phyloP scores from a whole-genome alignment of 2,888 invertebrate species.

The Dascillus cervinus region DNA sequence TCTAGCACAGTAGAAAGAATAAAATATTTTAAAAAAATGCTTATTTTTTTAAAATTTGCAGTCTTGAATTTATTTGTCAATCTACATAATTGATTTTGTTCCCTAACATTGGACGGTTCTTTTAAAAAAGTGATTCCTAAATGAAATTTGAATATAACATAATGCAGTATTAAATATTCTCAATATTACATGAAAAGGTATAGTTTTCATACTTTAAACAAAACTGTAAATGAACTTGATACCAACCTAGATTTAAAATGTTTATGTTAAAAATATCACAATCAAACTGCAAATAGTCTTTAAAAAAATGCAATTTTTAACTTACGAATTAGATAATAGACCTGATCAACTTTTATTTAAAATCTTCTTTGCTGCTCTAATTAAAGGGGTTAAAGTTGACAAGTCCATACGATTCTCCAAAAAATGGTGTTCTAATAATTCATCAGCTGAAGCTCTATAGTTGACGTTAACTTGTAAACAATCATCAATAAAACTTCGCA shows the following conservation, averaged over 20 bases:
- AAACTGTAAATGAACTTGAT: not conserved
- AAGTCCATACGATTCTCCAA: slow-evolving; percentile 73
- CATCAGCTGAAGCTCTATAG: slow-evolving; percentile 64
- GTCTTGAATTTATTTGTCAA: no score
- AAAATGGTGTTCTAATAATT: slow-evolving; percentile 74
- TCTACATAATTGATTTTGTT: no score
- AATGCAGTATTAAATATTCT: no score
- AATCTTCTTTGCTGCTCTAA: slow-evolving; percentile 84
- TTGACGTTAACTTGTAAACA: slow-evolving; percentile 84
- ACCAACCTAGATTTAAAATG: not conserved
- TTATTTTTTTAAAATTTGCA: no score
- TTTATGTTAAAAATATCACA: not conserved
- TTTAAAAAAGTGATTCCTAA: no score
- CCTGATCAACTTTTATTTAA: slow-evolving; percentile 50
- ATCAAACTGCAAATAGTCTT: not conserved
- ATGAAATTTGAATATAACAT: no score
- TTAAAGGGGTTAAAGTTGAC: slow-evolving; percentile 76
- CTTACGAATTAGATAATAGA: not conserved
- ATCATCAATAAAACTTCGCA: slow-evolving; percentile 77
- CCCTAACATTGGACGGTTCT: no score
- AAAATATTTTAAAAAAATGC: no score
- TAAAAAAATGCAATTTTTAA: not conserved
- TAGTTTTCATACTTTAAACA: no score
- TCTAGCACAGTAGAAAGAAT: not conserved
- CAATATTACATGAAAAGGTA: no score